Conservation (phyloP, 2,888 invertebrate genomes). For the Melinopterus prodromus region DNA sequence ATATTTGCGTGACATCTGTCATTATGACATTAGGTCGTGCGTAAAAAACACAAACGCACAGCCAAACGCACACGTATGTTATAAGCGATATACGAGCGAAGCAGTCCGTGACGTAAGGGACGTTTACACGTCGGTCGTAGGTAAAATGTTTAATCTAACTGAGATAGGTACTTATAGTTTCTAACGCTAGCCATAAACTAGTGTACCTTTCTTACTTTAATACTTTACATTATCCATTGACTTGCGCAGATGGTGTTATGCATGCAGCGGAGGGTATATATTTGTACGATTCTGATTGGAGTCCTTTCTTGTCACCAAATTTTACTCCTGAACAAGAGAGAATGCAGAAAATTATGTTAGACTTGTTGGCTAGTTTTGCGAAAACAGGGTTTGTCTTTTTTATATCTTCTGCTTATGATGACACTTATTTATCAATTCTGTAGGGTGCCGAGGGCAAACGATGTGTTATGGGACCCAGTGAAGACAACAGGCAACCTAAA, state of each 20-base stretch:
- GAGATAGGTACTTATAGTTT: not conserved
- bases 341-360: conserved; percentile 48
- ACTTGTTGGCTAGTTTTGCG: conserved; percentile 47
- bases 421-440: not conserved
- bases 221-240: no score
- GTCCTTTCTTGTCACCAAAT: not conserved
- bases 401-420: not conserved
- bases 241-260: conserved; percentile 18
- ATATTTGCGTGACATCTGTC: no score
- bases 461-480: conserved; percentile 29
- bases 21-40: no score
- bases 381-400: conserved; percentile 43
- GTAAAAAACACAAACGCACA: no score
- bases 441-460: conserved; percentile 21
- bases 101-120: no score
- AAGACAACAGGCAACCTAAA: conserved; percentile 28
- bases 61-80: no score
- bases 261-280: conserved; percentile 29
- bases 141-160: conserved; percentile 6
- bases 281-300: conserved; percentile 26
- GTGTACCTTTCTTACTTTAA: no score
- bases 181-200: no score
- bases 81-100: no score
- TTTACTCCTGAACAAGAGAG: conserved; percentile 41
- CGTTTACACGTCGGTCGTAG: no score